phyloP scores from a whole-genome alignment of 2,113 vertebrate genomes.

The Smithornis capensis region DNA sequence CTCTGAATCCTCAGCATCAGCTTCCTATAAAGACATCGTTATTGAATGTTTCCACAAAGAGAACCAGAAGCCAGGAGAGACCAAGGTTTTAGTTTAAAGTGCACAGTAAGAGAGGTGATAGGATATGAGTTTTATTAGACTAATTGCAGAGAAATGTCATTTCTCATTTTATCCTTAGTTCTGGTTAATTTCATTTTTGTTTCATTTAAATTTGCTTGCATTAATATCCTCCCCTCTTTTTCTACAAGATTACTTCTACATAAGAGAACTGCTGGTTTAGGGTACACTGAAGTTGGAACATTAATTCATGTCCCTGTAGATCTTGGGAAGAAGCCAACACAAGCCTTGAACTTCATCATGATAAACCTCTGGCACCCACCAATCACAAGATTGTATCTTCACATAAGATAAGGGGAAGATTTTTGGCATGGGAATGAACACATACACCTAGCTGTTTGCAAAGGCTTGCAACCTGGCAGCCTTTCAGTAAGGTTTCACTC shows the following conservation, averaged over 20 bases:
- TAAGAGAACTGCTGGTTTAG: not conserved
- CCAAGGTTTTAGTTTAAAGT: not conserved
- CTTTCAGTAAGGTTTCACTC: conserved; percentile 77
- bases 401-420: conserved; percentile 74
- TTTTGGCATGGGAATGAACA: conserved; percentile 76
- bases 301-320: conserved; percentile 52
- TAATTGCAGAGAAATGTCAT: not conserved
- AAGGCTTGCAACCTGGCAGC: conserved; percentile 73
- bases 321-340: conserved; percentile 61
- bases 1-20: not conserved
- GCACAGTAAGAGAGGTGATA: not conserved
- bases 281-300: not conserved
- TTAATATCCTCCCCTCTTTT: not conserved
- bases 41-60: conserved; percentile 27
- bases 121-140: not conserved
- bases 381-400: conserved; percentile 79
- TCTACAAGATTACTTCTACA: not conserved
- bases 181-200: not conserved
- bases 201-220: not conserved
- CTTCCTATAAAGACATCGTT: not conserved
- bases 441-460: conserved; percentile 76
- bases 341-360: conserved; percentile 76
- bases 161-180: not conserved
- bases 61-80: not conserved
- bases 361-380: conserved; percentile 78